Base-by-base conservation (phyloP, 2,113 vertebrate species). In the Melanostigma gelatinosum region DNA sequence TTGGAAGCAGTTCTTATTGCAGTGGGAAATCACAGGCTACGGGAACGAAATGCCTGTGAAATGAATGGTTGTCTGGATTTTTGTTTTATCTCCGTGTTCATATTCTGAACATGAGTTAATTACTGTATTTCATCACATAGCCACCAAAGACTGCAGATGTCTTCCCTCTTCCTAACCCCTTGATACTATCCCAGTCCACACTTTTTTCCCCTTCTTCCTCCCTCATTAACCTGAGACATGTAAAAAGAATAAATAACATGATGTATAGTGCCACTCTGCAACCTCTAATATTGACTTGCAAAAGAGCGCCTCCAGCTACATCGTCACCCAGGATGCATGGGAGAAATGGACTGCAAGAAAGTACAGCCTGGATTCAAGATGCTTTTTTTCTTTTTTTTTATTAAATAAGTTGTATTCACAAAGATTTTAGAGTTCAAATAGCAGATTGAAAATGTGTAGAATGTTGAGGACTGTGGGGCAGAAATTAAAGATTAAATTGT, bases 61-160 rank as follows among this genome's bases (percentile, higher is more conserved):
- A 91, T 81, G 63, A 87, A 92, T 83, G 83, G 76, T 63, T 66
- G 58, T 44, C 73, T 85, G 80, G 76, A 80, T 64, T 83, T 85
- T 68, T 18, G 55, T 89, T 92, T 86, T 77, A 80, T 87, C 79
- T 75, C 52, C 4, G 54, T 46, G 58, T 77, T 85, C 67, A 34
- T 63, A 63, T 78, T 86, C 67, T 65, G 64, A 85, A 58, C 57
- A 75, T 3, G 24, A 76, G 46, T 84, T 91, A 88, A 90, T 91
- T 89, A 73, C 46, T 46, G 15, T 27, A 75, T 78, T 89, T 89
- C 69, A 71, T 72, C 80, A 82, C 60, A 32, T 16, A 32, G 15
- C 4, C 24, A 70, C 79, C 62, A 61, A 72, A 76, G 64, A 42
- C 69, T 58, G 60, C 50, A 64, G 65, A 82, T 85, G 55, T 85